Base-by-base conservation (phyloP, 2,888 invertebrate genomes). In the Mactromeris polynyma region DNA sequence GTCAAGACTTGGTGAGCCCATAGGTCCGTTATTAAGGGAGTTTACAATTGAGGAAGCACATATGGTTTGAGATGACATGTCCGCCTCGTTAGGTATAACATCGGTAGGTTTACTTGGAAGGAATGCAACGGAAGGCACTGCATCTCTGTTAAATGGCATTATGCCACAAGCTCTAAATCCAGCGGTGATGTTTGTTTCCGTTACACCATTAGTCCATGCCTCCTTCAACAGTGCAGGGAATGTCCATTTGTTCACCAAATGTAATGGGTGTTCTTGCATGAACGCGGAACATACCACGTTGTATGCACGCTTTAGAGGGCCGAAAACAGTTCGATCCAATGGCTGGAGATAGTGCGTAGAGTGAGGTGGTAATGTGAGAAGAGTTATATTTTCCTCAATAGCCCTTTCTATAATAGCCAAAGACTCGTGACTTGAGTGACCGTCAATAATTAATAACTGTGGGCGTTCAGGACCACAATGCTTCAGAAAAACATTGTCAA, bases 381-480 rank as follows among this genome's bases (percentile, higher is more conserved):
- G 81, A 33, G 79, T 80, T 11, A 89, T 89, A 42, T 85, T 80
- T 69, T 93, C 85, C 38, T 90, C 83, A 38, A 86, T 90, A 4
- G 94, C 94, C 38, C 85, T 42, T 79, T 90, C 88, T 2, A 94
- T 54, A 33, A 93, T 85, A 0, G 81, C 92, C 14, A 94, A 81
- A 14, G 88, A 89, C 78, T 94, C 93, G 77, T 94, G 93, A 26
- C 90, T 90, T 19, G 87, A 81, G 81, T 94, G 93, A 17, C 92
- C 91, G 78, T 94, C 94, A 36, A 94, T 77, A 36, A 94, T 88
- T 0, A 93, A 83, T 1, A 94, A 87, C 54, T 93, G 94, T 6
- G 94, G 93, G n/a, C 94, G 84, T 54, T 89, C 86, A 14, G 87
- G 58, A 26, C 93, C 93, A 86, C 94, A 94, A 88, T 91, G 33